A percentile compares a stretch with the other conserved stretches of the same genome.
Conservation (phyloP, 2,797 vertebrate species). For the Oophaga sylvatica region DNA sequence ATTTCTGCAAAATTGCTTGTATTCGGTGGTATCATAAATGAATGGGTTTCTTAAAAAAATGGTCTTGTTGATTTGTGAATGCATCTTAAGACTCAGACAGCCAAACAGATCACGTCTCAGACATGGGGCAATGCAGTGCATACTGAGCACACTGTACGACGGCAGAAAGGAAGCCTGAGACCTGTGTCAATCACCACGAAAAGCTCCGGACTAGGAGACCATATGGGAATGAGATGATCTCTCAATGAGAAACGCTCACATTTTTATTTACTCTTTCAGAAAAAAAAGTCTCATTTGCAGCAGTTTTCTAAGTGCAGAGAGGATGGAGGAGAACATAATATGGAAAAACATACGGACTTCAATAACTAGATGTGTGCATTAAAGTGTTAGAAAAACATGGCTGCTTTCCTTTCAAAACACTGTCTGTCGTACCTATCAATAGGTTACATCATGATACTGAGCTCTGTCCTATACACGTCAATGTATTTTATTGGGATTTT, state of each 20-base stretch:
- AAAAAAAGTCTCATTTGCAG: slow-evolving; percentile 15
- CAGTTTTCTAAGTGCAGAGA: neutral
- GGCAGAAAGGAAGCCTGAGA: neutral
- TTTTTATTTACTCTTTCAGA: neutral
- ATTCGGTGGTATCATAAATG: neutral
- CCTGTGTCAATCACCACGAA: neutral
- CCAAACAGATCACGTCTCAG: neutral
- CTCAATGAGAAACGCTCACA: neutral
- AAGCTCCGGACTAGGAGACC: neutral
- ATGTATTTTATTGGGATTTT: no score
- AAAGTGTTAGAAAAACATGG: neutral
- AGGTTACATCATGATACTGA: no score
- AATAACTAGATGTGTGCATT: neutral
- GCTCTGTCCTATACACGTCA: no score
- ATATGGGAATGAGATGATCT: neutral
- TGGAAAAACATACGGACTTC: neutral
- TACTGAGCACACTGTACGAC: neutral
- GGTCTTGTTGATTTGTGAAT: neutral
- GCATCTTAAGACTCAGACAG: neutral
- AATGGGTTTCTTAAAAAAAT: neutral
- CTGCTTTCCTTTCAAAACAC: no score
- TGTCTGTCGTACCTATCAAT: no score
- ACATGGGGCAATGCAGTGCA: neutral
- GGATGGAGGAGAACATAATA: neutral
- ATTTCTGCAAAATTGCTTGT: no score